A percentile compares a stretch with the other conserved stretches of the same genome.
Evolutionary conservation across 2,888 invertebrate species (phyloP).

Genomic region (Arenicola marina): DNA sequence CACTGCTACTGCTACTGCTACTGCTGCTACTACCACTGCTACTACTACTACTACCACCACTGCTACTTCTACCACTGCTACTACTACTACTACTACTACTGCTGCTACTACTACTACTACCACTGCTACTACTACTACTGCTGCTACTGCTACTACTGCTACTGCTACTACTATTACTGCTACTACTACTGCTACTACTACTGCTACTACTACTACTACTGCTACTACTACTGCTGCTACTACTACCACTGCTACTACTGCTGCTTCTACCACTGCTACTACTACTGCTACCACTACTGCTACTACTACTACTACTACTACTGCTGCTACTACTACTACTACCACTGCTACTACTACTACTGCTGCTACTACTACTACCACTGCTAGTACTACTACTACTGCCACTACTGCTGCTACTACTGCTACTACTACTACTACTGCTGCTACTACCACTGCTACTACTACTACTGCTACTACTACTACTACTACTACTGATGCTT

Average conservation of each 20-base stretch:
- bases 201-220: conserved; percentile 3
- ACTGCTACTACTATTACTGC: background rate
- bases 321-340: conserved; percentile 8
- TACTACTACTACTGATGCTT: no score
- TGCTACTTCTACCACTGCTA: no score
- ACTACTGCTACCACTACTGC: conserved; percentile 1
- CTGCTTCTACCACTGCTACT: conserved; percentile 6
- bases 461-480: no score
- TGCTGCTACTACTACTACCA: conserved; percentile 2
- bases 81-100: conserved; percentile 6
- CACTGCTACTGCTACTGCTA: conserved; percentile 2
- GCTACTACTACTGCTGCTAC: background rate
- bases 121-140: conserved; percentile 1
- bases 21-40: background rate
- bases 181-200: background rate
- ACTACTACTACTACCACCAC: background rate
- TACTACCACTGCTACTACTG: conserved; percentile 1
- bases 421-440: background rate
- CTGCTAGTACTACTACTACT: no score
- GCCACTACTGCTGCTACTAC: no score
- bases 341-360: conserved; percentile 1
- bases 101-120: conserved; percentile 3
- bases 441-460: no score
- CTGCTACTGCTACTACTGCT: background rate
- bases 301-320: background rate